These are phyloP conservation scores for Parnassius apollo DNA, from an alignment of 2,888 invertebrate species.

Conservation along the genomic window DNA sequence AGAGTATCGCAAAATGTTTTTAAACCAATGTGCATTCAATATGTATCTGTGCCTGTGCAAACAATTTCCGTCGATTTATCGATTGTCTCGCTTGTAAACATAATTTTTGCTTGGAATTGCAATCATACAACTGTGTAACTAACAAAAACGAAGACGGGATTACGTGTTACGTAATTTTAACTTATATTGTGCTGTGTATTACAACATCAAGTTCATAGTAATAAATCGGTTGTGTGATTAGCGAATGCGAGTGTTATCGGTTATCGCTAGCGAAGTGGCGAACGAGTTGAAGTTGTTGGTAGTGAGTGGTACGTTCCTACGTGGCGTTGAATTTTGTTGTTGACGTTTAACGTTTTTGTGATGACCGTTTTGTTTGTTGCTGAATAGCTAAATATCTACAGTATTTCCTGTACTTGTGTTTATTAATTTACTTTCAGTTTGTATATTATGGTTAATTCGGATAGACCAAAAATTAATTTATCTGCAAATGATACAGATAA, in stretches of 20 bases:
- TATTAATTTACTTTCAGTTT: no score
- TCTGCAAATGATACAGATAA: constrained; percentile 38
- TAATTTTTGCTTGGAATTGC: constrained; percentile 43
- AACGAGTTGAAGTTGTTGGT: no score
- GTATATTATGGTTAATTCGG: constrained; percentile 46
- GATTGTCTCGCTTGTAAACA: constrained; percentile 51
- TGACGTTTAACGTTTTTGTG: constrained; percentile 39
- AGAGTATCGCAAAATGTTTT: neutral
- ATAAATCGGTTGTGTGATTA: constrained; percentile 36
- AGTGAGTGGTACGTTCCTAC: constrained; percentile 44
- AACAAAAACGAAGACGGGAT: no score
- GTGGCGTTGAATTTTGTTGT: constrained; percentile 52
- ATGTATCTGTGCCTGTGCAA: constrained; percentile 53
- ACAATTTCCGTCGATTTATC: constrained; percentile 51
- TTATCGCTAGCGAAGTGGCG: neutral
- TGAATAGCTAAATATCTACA: neutral
- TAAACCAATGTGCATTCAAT: constrained; percentile 32
- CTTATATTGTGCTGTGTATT: no score
- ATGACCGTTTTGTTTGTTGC: constrained; percentile 14
- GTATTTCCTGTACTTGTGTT: no score
- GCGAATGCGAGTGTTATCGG: constrained; percentile 42
- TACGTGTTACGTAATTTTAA: no score
- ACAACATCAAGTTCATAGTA: constrained; percentile 26
- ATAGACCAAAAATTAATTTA: constrained; percentile 38
- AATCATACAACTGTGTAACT: constrained; percentile 47